These are phyloP conservation scores for Beroe ovata DNA, from an alignment of 37 sponge, comb jelly and placozoan genomes.

Conservation along the genomic window DNA sequence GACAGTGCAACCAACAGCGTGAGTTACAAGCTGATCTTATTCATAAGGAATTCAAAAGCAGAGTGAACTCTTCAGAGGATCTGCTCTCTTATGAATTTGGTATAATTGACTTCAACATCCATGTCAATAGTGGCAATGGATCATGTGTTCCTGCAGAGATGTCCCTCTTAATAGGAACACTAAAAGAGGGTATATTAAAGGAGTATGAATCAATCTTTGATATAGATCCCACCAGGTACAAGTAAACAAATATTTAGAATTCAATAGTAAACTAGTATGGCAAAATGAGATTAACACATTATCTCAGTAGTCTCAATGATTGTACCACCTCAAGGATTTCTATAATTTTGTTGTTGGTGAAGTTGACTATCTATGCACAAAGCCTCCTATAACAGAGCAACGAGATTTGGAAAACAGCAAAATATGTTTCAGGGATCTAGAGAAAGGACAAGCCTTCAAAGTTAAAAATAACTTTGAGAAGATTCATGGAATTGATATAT, in stretches of 20 bases:
- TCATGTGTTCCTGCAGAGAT: conserved; percentile 41
- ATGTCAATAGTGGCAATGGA: conserved; percentile 4
- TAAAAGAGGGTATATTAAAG: neutral
- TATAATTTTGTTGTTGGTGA: too few relatives aligned
- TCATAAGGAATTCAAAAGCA: neutral
- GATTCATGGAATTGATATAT: neutral
- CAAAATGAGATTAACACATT: too few relatives aligned
- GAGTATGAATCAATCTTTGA: neutral
- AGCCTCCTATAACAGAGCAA: too few relatives aligned
- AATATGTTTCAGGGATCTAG: neutral
- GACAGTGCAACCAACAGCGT: neutral
- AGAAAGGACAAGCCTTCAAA: neutral
- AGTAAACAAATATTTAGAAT: too few relatives aligned
- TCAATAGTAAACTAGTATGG: too few relatives aligned
- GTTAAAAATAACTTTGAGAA: neutral
- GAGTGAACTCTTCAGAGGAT: neutral
- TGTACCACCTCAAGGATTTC: too few relatives aligned
- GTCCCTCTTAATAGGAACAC: neutral
- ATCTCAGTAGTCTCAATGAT: too few relatives aligned
- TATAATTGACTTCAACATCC: neutral
- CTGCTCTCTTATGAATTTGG: neutral
- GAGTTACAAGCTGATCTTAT: neutral
- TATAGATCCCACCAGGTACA: neutral
- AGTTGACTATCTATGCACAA: too few relatives aligned
- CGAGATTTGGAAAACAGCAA: too few relatives aligned